Conservation (phyloP, 1,140 invertebrate species). For the Drosophila albomicans region DNA sequence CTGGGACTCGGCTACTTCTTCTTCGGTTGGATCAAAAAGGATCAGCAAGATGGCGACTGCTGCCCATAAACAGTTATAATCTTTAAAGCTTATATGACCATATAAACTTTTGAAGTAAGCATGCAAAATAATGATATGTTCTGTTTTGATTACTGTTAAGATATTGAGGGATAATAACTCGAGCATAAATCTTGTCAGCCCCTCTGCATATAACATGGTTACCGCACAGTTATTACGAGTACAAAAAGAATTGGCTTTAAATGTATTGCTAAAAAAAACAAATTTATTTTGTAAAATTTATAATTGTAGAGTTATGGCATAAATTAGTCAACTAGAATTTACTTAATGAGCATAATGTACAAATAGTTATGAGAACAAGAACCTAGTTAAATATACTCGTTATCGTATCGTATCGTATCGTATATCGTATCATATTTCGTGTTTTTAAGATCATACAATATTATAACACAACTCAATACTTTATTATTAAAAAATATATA, state of each 20-base stretch:
- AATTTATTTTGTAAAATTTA: slow-evolving; percentile 67
- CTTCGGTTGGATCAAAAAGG: slow-evolving; percentile 91
- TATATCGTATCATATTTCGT: slow-evolving; percentile 10
- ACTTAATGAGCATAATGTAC: slow-evolving; percentile 79
- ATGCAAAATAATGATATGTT: slow-evolving; percentile 2
- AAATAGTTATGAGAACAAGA: slow-evolving; percentile 76
- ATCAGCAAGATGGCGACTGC: slow-evolving; percentile 65
- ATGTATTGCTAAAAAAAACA: slow-evolving; percentile 59
- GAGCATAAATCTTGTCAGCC: slow-evolving; percentile 47
- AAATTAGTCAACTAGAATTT: slow-evolving; percentile 75
- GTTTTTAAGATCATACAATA: slow-evolving; percentile 42
- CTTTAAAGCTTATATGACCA: neutral
- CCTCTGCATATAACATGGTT: slow-evolving; percentile 1
- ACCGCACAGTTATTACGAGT: slow-evolving; percentile 62
- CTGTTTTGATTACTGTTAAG: slow-evolving; percentile 18
- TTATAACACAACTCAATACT: slow-evolving; percentile 70
- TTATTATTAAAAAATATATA: slow-evolving; percentile 16
- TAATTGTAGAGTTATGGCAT: slow-evolving; percentile 61
- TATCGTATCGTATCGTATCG: slow-evolving; percentile 5
- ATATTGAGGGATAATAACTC: slow-evolving; percentile 8
- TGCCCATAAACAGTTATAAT: slow-evolving; percentile 49
- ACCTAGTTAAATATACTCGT: slow-evolving; percentile 43
- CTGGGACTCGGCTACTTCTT: slow-evolving; percentile 95
- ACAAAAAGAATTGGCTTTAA: slow-evolving; percentile 12
- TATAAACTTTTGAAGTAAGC: slow-evolving; percentile 2